Base-by-base conservation (phyloP, 30 jellyfish, hydroid and myxozoan genomes). In the Clytia hemisphaerica region DNA sequence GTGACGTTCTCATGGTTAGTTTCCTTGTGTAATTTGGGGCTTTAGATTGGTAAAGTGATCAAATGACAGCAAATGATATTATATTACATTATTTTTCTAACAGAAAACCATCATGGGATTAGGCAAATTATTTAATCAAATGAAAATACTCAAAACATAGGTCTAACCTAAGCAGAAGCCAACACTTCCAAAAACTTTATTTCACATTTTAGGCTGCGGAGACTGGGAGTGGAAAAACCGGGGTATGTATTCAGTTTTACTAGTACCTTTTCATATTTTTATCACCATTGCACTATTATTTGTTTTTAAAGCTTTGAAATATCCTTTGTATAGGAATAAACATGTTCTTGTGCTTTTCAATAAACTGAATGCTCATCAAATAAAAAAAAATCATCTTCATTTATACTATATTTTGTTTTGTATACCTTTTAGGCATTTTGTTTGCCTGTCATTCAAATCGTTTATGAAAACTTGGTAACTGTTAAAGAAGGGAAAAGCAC, bases 221-320 rank as follows among this genome's bases (percentile, higher is more conserved):
- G 50, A 91, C 99, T 36, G 99, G 99, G 2, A 82, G 95, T 91
- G 99, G 99, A 40, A 91, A 91, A 73, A 91, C 99, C 4, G 99
- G 99, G 68, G 99, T 91, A 63, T 18, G 83, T 58, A 24, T 24
- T 31, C 65, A 18, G 3, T 27, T 58, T n/a, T n/a, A n/a, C n/a
- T n/a, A n/a, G n/a, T n/a, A n/a, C n/a, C n/a, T n/a, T n/a, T n/a
- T n/a, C n/a, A n/a, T n/a, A n/a, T n/a, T n/a, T n/a, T n/a, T n/a
- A n/a, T n/a, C n/a, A n/a, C n/a, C n/a, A n/a, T n/a, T n/a, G n/a
- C n/a, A n/a, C n/a, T n/a, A n/a, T n/a, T n/a, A n/a, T n/a, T n/a
- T n/a, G n/a, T n/a, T n/a, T n/a, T n/a, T n/a, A n/a, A n/a, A n/a
- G n/a, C n/a, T n/a, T n/a, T n/a, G n/a, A n/a, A n/a, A n/a, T n/a